phyloP scores from a whole-genome alignment of 2,888 invertebrate genomes.

The Campoletis raptor region DNA sequence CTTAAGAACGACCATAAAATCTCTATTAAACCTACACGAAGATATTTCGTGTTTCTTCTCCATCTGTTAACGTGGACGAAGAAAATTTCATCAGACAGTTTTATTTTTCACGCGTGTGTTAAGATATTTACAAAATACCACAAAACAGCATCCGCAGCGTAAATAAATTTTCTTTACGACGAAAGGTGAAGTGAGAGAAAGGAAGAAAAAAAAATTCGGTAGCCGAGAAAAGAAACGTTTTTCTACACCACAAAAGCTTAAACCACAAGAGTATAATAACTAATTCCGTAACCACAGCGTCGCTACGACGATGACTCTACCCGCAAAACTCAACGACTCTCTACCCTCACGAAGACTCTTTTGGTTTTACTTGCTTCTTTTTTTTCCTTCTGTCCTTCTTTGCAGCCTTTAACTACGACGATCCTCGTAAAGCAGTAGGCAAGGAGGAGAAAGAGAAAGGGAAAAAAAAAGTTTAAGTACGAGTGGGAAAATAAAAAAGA shows the following conservation, averaged over 20 bases:
- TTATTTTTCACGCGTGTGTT: background rate
- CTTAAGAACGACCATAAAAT: slow-evolving; percentile 4
- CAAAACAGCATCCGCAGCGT: background rate
- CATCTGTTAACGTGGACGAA: background rate
- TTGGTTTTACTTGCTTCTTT: slow-evolving; percentile 3
- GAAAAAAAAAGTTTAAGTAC: background rate
- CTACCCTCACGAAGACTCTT: slow-evolving; percentile 16
- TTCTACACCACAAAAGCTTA: slow-evolving; percentile 27
- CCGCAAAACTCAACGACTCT: slow-evolving; percentile 38
- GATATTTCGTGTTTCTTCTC: background rate
- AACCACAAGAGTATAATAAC: slow-evolving; percentile 40
- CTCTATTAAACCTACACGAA: slow-evolving; percentile 4
- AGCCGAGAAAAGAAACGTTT: background rate
- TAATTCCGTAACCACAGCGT: slow-evolving; percentile 31
- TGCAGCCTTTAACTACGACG: background rate
- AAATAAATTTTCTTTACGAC: slow-evolving; percentile 5
- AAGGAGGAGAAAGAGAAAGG: slow-evolving; percentile 10
- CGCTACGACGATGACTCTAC: slow-evolving; percentile 29
- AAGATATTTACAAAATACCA: background rate
- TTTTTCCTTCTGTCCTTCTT: slow-evolving; percentile 1
- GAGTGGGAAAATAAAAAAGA: slow-evolving; percentile 10
- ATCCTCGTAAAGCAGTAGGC: background rate
- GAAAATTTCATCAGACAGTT: background rate
- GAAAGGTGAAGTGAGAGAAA: background rate
- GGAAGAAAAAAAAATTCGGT: background rate